A percentile compares a stretch with the other conserved stretches of the same genome.
phyloP scores from a whole-genome alignment of 2,797 vertebrate genomes.

The Rhyacichthys aspro region DNA sequence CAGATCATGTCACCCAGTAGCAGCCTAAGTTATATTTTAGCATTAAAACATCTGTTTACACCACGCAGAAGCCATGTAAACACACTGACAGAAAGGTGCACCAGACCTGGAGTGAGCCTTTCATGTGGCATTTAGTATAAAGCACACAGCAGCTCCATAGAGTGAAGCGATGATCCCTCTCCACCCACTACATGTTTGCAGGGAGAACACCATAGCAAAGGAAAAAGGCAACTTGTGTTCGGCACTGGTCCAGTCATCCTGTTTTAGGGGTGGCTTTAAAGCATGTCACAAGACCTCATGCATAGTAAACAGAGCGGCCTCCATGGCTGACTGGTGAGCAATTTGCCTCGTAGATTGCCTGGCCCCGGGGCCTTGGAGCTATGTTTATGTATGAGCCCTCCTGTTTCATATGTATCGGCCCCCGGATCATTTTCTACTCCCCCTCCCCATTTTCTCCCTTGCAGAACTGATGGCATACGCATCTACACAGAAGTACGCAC shows the following conservation, averaged over 20 bases:
- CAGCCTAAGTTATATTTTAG: neutral
- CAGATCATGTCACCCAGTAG: neutral
- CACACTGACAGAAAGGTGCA: constrained; percentile 9
- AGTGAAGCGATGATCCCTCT: constrained; percentile 58
- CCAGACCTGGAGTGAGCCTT: constrained; percentile 29
- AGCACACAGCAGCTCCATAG: constrained; percentile 27
- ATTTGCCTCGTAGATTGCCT: constrained; percentile 84
- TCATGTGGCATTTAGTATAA: constrained; percentile 32
- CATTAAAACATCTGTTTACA: constrained; percentile 1
- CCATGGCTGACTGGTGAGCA: constrained; percentile 84
- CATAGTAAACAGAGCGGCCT: constrained; percentile 92
- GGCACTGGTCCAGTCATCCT: constrained; percentile 67
- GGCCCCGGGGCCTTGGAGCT: constrained; percentile 83
- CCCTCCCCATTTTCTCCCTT: constrained; percentile 78
- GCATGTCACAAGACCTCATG: constrained; percentile 96
- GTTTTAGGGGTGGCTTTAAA: constrained; percentile 95
- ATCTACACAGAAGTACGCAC: constrained; percentile 63
- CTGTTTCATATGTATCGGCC: constrained; percentile 99
- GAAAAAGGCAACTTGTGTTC: constrained; percentile 63
- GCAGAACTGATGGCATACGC: constrained; percentile 88
- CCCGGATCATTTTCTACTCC: constrained; percentile 89
- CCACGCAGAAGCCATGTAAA: constrained; percentile 11
- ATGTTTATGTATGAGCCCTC: constrained; percentile 99
- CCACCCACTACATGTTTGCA: constrained; percentile 59
- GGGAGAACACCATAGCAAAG: constrained; percentile 58